A percentile compares a stretch with the other conserved stretches of the same genome.
Evolutionary conservation across 53 echinoderm and acorn worm genomes (phyloP).

Genomic region (Patiria pectinifera): DNA sequence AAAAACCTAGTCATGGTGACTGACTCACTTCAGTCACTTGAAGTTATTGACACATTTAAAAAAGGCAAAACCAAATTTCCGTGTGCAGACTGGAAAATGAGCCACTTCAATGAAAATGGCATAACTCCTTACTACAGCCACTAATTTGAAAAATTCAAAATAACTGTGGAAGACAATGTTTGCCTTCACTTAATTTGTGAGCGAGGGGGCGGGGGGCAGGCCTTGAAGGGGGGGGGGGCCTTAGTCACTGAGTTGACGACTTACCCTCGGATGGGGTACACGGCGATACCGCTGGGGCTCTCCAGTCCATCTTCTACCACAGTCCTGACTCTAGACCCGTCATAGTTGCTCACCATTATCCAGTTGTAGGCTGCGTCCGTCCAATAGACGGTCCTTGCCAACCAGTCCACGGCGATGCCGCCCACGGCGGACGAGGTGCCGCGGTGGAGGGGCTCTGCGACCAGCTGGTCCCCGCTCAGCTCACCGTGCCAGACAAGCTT

Average conservation of each 20-base stretch:
- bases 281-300: slow-evolving; percentile 79
- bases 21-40: no score
- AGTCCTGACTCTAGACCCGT: slow-evolving; percentile 41
- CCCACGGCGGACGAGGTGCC: slow-evolving; percentile 75
- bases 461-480: slow-evolving; percentile 32
- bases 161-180: no score
- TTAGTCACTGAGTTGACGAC: background rate
- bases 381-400: slow-evolving; percentile 82
- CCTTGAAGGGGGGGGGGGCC: no score
- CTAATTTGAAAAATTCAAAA: no score
- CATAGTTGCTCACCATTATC: slow-evolving; percentile 76
- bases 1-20: no score
- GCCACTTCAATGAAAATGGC: no score
- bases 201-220: no score
- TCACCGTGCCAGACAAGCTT: slow-evolving; percentile 71
- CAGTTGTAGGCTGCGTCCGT: slow-evolving; percentile 88
- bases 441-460: slow-evolving; percentile 47
- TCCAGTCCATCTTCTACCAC: slow-evolving; percentile 77
- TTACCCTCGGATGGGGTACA: slow-evolving; percentile 82
- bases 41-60: no score
- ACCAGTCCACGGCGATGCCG: slow-evolving; percentile 85
- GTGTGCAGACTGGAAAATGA: no score
- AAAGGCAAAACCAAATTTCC: no score
- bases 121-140: no score
- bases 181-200: no score